Evolutionary conservation across 2,797 vertebrate genomes (phyloP).

Genomic region (Emydoidea blandingii): DNA sequence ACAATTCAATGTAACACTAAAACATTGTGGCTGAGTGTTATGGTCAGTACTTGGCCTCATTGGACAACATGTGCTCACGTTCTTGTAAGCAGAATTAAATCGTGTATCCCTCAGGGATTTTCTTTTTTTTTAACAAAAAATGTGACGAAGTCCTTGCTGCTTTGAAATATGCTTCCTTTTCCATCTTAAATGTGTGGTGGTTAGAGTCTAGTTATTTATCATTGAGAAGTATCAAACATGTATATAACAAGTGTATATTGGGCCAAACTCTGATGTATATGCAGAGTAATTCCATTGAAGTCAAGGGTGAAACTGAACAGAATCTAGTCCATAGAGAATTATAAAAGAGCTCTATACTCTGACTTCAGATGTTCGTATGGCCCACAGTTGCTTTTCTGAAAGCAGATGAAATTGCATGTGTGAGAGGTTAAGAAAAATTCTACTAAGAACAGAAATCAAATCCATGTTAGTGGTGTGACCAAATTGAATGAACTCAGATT

Average conservation of each 20-base stretch:
- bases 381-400: background rate
- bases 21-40: conserved; percentile 15
- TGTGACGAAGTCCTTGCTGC: background rate
- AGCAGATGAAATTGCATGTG: background rate
- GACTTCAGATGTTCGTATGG: background rate
- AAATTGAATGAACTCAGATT: background rate
- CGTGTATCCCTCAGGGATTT: background rate
- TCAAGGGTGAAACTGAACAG: background rate
- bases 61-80: conserved; percentile 55
- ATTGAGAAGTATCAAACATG: background rate
- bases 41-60: conserved; percentile 4
- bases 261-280: background rate
- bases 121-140: background rate
- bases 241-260: background rate
- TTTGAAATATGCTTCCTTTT: background rate
- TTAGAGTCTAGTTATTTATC: background rate
- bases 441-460: background rate
- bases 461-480: background rate
- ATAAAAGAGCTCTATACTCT: background rate
- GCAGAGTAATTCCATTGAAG: background rate
- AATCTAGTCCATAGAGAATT: background rate
- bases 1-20: background rate
- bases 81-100: conserved; percentile 45
- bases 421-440: background rate
- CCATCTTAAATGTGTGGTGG: background rate